Percentiles rank a stretch among this genome's conserved stretches.
Conservation (phyloP, 2,888 invertebrate species). For the Drosophila imparisetae region DNA sequence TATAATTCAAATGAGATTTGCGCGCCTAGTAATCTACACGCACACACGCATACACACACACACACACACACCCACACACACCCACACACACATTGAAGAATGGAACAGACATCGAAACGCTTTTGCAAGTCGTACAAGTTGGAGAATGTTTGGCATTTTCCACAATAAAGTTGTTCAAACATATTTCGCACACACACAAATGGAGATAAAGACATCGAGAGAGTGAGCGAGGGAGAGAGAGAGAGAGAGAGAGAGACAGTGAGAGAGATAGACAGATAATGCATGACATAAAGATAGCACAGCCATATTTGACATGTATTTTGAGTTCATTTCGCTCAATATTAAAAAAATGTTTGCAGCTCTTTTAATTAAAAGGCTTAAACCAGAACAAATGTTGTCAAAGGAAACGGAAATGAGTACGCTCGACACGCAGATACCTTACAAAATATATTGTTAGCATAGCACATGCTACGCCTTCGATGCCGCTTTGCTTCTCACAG, state of each 20-base stretch:
- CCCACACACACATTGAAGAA: neutral
- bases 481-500: neutral
- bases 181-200: conserved; percentile 56
- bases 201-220: neutral
- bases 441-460: neutral
- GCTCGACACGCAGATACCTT: neutral
- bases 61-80: conserved; percentile 2
- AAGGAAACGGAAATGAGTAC: neutral
- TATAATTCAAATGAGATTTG: conserved; percentile 78
- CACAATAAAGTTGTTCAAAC: conserved; percentile 77
- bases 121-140: conserved; percentile 62
- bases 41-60: conserved; percentile 12
- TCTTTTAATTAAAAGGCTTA: conserved; percentile 25
- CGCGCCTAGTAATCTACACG: conserved; percentile 65
- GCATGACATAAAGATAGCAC: conserved; percentile 17
- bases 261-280: neutral
- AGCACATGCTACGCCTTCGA: neutral
- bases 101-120: conserved; percentile 18
- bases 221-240: neutral
- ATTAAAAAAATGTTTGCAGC: neutral
- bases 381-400: neutral
- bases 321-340: conserved; percentile 36
- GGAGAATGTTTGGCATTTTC: conserved; percentile 76
- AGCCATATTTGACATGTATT: conserved; percentile 68
- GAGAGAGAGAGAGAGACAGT: neutral